A percentile compares a stretch with the other conserved stretches of the same genome.
phyloP scores from a whole-genome alignment of 2,113 vertebrate genomes.

The Epinephelus moara region DNA sequence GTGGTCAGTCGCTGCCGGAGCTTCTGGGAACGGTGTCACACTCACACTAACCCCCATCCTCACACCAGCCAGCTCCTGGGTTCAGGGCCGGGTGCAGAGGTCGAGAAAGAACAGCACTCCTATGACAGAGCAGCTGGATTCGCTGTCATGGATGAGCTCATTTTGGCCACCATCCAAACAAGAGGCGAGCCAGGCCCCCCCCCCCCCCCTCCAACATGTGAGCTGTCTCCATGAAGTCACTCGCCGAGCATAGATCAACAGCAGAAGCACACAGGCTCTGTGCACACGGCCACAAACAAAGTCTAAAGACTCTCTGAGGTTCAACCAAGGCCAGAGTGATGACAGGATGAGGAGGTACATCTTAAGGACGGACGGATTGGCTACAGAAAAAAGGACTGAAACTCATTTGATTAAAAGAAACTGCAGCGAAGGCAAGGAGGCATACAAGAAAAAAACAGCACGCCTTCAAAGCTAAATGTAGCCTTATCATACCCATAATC shows the following conservation, averaged over 20 bases:
- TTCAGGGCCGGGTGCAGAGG: constrained; percentile 42
- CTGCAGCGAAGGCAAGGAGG: background rate
- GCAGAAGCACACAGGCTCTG: constrained; percentile 27
- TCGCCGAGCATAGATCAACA: constrained; percentile 37
- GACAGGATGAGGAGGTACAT: constrained; percentile 44
- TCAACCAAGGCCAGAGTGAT: constrained; percentile 51
- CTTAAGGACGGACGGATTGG: constrained; percentile 15
- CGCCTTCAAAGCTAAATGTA: constrained; percentile 55
- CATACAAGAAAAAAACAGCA: background rate
- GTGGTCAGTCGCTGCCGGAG: constrained; percentile 66
- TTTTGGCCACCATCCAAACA: constrained; percentile 71
- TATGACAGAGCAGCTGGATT: constrained; percentile 67
- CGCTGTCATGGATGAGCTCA: constrained; percentile 80
- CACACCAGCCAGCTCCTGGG: constrained; percentile 46
- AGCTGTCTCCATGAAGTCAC: constrained; percentile 70
- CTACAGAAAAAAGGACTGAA: background rate
- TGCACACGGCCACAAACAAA: constrained; percentile 51
- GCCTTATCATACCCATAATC: constrained; percentile 24
- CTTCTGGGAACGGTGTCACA: constrained; percentile 68
- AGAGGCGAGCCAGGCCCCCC: constrained; percentile 49
- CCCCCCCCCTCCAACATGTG: constrained; percentile 40
- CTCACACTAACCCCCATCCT: constrained; percentile 45
- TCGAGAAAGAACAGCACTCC: constrained; percentile 56
- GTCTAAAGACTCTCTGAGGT: constrained; percentile 45
- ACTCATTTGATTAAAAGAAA: constrained; percentile 13